A percentile compares a stretch with the other conserved stretches of the same genome.
phyloP scores from a whole-genome alignment of 1,140 invertebrate genomes.

The Venustaconcha ellipsiformis region DNA sequence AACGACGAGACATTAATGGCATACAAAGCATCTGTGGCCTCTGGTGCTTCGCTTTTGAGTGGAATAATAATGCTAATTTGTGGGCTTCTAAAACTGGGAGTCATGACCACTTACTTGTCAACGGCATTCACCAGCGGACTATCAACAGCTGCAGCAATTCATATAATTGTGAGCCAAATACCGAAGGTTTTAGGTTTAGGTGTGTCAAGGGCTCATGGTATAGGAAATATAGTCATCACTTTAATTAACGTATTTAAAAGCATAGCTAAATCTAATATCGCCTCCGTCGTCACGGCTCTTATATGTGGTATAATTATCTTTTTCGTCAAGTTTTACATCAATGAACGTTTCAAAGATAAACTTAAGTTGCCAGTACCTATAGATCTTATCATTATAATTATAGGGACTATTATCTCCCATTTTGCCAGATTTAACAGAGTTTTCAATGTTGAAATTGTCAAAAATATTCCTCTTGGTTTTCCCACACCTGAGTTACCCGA shows the following conservation, averaged over 20 bases:
- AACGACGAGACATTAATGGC: constrained; percentile 46
- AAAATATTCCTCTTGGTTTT: constrained; percentile 66
- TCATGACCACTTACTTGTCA: constrained; percentile 84
- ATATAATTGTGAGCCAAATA: constrained; percentile 94
- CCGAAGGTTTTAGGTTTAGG: constrained; percentile 78
- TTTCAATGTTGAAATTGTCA: constrained; percentile 67
- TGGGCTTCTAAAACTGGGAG: constrained; percentile 85
- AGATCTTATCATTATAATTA: constrained; percentile 79
- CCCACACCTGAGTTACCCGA: constrained; percentile 35
- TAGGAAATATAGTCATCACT: constrained; percentile 47
- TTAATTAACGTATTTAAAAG: constrained; percentile 56
- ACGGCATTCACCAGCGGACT: constrained; percentile 91
- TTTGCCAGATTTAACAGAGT: constrained; percentile 54
- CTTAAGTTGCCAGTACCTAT: constrained; percentile 83
- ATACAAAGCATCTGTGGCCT: constrained; percentile 28
- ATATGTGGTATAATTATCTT: constrained; percentile 79
- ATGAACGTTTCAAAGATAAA: constrained; percentile 80
- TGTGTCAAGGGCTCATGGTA: constrained; percentile 22
- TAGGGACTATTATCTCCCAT: constrained; percentile 63
- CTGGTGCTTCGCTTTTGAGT: constrained; percentile 25
- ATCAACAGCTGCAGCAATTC: constrained; percentile 88
- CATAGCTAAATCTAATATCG: constrained; percentile 57
- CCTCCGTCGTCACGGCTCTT: constrained; percentile 75
- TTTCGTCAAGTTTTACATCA: constrained; percentile 82
- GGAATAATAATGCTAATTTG: constrained; percentile 73